Base-by-base conservation (phyloP, 2,888 invertebrate genomes). In the Alviniconcha strummeri region DNA sequence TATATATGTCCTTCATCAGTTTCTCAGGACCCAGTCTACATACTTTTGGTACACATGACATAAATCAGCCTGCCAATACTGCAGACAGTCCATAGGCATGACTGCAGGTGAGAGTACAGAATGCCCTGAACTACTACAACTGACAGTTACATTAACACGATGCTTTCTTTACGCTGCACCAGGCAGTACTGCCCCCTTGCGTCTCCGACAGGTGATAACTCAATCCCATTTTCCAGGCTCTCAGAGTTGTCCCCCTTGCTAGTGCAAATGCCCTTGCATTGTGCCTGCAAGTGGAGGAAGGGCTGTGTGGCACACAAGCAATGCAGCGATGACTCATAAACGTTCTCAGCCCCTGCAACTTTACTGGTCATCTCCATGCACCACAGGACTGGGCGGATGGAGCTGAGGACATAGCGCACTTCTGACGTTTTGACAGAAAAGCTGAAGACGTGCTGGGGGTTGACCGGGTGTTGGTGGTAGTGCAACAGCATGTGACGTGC, bases 401-500 rank as follows among this genome's bases (percentile, higher is more conserved):
- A 87, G 76, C 89, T 87, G 8, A 90, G 71, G 15, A 88, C 84
- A 17, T 85, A 84, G 15, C 84, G 82, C 19, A 91, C 86, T 56
- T 85, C 82, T 3, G 76, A 84, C 15, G 89, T 86, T 7, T 89
- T 89, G 4, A 90, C 87, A 36, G 85, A 80, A 76, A 91, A 90
- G 7, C 81, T 79, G 80, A 90, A 91, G 57, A 88, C 82, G 56
- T 90, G 87, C 0, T 83, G 72, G 1, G 78, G 67, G 36, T 88
- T 83, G 5, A 89, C 75, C 4, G 72, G 64, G 67, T 89, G 86
- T 0, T 79, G 85, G 74, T 89, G 88, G 83, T 89, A 90, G 78
- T 90, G 87, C n/a, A 88, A 86, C 81, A 91, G 83, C 87, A 89
- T 89, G 69, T 87, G 87, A 74, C 89, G 80, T 13, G 89, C 89